Conservation (phyloP, 1,140 invertebrate genomes). For the Euura lappo region DNA sequence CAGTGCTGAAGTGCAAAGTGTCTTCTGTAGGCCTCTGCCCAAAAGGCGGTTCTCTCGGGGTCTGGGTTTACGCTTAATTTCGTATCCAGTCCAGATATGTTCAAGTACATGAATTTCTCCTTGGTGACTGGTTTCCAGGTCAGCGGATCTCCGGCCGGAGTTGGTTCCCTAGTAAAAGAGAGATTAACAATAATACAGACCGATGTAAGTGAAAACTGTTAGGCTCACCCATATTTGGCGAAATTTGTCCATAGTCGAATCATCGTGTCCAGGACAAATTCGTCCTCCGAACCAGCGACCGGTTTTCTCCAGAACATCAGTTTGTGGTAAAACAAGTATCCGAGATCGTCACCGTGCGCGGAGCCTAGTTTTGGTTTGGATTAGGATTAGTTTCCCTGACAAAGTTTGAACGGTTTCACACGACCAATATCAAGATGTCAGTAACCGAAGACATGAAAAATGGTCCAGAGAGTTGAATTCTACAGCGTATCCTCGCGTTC, state of each 20-base stretch:
- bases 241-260: slow-evolving; percentile 8
- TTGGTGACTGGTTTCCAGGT: not conserved
- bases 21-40: not conserved
- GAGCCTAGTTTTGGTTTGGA: slow-evolving; percentile 5
- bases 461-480: no score
- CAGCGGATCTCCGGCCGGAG: not conserved
- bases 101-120: not conserved
- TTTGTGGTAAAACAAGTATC: slow-evolving; percentile 30
- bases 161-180: not conserved
- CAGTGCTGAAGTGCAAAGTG: no score
- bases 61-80: not conserved
- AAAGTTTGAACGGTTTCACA: no score
- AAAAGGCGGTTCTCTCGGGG: not conserved
- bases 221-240: slow-evolving; percentile 3
- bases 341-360: slow-evolving; percentile 33
- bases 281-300: not conserved
- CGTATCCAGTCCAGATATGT: not conserved
- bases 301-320: slow-evolving; percentile 11
- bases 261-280: not conserved
- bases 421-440: no score
- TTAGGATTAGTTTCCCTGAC: no score
- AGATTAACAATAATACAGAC: not conserved
- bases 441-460: no score
- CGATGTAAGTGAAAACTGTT: not conserved
- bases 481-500: no score